Evolutionary conservation across 2,888 invertebrate species (phyloP).

Genomic region (Drosophila nr. perissopoda): DNA sequence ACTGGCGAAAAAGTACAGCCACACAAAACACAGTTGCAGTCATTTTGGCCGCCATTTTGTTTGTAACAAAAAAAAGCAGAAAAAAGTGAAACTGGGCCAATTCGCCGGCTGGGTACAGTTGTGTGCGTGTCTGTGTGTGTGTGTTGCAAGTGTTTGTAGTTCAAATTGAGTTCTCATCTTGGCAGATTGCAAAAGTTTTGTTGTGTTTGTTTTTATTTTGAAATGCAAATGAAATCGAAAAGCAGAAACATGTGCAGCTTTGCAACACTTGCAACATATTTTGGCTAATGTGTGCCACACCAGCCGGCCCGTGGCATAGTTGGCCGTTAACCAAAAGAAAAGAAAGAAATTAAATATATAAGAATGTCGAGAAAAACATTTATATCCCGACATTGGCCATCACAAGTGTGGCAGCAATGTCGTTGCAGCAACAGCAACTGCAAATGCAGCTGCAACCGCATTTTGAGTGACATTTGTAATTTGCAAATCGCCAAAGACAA

Average conservation of each 20-base stretch:
- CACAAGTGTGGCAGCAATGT: slow-evolving; percentile 29
- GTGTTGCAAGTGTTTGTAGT: slow-evolving; percentile 1
- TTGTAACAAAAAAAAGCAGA: slow-evolving; percentile 30
- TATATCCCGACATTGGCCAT: slow-evolving; percentile 53
- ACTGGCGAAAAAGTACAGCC: slow-evolving; percentile 74
- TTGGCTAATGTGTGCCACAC: slow-evolving; percentile 51
- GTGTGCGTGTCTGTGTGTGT: slow-evolving; percentile 31
- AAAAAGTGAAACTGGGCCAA: slow-evolving; percentile 73
- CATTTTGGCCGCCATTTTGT: slow-evolving; percentile 75
- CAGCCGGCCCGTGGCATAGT: slow-evolving; percentile 71
- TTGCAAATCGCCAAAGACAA: slow-evolving; percentile 40
- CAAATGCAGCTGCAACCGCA: slow-evolving; percentile 26
- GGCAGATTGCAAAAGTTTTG: slow-evolving; percentile 27
- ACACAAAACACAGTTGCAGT: slow-evolving; percentile 72
- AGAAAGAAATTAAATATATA: slow-evolving; percentile 13
- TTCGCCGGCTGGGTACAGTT: slow-evolving; percentile 68
- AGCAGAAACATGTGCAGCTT: slow-evolving; percentile 39
- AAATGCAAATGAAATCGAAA: slow-evolving; percentile 74
- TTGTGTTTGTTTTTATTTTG: slow-evolving; percentile 36
- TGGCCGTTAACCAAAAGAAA: slow-evolving; percentile 54
- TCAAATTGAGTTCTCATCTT: slow-evolving; percentile 56
- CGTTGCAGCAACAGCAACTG: slow-evolving; percentile 11
- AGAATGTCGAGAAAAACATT: slow-evolving; percentile 69
- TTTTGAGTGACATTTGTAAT: slow-evolving; percentile 60
- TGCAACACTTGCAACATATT: slow-evolving; percentile 26